Base-by-base conservation (phyloP, 2,888 invertebrate species). In the Drosophila buzzatii region DNA sequence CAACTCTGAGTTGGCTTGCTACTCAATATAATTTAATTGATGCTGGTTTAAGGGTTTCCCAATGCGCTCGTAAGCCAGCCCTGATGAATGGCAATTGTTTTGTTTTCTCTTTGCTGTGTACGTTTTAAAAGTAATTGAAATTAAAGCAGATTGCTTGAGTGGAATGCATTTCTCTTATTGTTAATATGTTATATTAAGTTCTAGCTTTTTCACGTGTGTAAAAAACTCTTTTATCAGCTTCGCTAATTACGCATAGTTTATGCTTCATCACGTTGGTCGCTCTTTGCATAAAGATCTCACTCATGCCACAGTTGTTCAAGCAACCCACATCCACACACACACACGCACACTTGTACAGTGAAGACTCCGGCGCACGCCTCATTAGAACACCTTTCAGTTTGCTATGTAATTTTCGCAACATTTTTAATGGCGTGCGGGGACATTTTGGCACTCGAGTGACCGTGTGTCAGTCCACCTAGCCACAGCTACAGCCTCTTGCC, bases 351-450 rank as follows among this genome's bases (percentile, higher is more conserved):
- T 27, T 27, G 27, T 27, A 59, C 57, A 70, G 63, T 68, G 45
- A 65, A 59, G 69, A 73, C 76, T 73, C 77, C 86, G 85, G 88
- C 83, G 80, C 82, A 85, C 84, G 85, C 85, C 85, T 85, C 85
- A 85, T 85, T 85, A 85, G 85, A 85, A 83, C 85, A 85, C 88
- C 88, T 88, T 85, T 85, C 88, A 85, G 85, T 85, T 88, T 76
- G 85, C 83, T 83, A 72, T 79, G 81, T 79, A 88, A 85, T 85
- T 85, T 88, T 85, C 88, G 86, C 79, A 85, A 85, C 88, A 85
- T 81, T 85, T 88, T 85, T 85, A 85, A 88, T 88, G 81, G 88
- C 88, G 88, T 85, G 83, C 88, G 85, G 88, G 88, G 79, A 85
- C 85, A 83, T 83, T 85, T 85, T 85, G 85, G 88, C 85, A 85